Percentiles rank a stretch among this genome's conserved stretches.
Conservation (phyloP, 2,888 invertebrate species). For the Willowsia nigromaculata region DNA sequence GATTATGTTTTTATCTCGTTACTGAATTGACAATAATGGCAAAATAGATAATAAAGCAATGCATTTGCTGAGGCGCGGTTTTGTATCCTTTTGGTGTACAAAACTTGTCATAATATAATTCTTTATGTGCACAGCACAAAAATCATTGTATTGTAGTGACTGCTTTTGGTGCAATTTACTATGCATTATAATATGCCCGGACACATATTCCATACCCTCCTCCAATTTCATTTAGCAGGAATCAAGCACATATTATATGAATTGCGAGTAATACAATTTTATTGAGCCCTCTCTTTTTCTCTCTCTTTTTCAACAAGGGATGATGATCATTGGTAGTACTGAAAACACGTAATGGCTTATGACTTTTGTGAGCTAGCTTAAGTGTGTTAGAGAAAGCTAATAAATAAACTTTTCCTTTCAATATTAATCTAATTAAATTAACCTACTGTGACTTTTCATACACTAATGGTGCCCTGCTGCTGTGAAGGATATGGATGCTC, state of each 20-base stretch:
- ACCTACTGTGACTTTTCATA: conserved; percentile 70
- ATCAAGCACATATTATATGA: not conserved
- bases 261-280: conserved; percentile 30
- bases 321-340: conserved; percentile 4
- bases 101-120: not conserved
- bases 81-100: not conserved
- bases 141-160: not conserved
- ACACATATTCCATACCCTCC: not conserved
- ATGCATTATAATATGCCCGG: not conserved
- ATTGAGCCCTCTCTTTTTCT: conserved; percentile 27
- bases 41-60: not conserved
- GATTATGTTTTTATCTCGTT: conserved; percentile 24
- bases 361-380: conserved; percentile 69
- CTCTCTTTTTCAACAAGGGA: not conserved
- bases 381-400: conserved; percentile 64
- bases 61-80: not conserved
- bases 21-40: not conserved
- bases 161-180: not conserved
- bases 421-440: conserved; percentile 73
- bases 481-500: not conserved
- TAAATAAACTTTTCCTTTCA: conserved; percentile 71
- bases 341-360: conserved; percentile 63
- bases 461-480: conserved; percentile 51
- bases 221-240: not conserved
- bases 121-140: not conserved